Evolutionary conservation across 2,888 invertebrate species (phyloP).

Genomic region (Rugalucina vietnamica): DNA sequence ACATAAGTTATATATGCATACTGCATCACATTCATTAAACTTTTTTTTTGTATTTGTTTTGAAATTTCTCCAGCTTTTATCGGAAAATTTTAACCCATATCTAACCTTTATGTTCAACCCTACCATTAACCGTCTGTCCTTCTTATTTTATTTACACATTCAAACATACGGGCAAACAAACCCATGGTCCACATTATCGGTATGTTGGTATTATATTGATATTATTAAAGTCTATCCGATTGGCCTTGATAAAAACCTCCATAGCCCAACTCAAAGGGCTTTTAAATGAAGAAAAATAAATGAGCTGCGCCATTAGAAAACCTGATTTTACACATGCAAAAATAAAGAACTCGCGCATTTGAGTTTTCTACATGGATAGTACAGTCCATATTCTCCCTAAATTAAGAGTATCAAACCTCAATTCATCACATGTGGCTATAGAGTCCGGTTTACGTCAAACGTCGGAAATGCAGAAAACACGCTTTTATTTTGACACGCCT

Average conservation of each 20-base stretch:
- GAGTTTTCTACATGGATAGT: too few relatives aligned
- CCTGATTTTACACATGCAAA: too few relatives aligned
- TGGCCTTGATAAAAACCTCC: conserved; percentile 2
- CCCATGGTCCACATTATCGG: conserved; percentile 4
- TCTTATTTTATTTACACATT: not conserved
- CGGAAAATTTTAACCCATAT: not conserved
- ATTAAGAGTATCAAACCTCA: too few relatives aligned
- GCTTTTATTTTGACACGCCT: too few relatives aligned
- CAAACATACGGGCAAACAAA: conserved; percentile 10
- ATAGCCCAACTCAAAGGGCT: conserved; percentile 1
- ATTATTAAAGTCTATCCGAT: conserved; percentile 13
- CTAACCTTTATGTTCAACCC: not conserved
- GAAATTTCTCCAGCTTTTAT: conserved; percentile 5
- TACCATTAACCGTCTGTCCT: not conserved
- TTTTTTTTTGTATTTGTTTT: not conserved
- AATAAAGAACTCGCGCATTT: too few relatives aligned
- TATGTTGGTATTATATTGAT: conserved; percentile 13
- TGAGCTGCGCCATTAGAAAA: too few relatives aligned
- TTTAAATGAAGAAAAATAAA: not conserved
- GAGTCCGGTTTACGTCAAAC: too few relatives aligned
- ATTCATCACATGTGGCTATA: too few relatives aligned
- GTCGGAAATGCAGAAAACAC: too few relatives aligned
- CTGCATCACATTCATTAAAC: too few relatives aligned
- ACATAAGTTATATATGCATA: too few relatives aligned
- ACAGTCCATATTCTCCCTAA: too few relatives aligned